Evolutionary conservation across 53 echinoderm and acorn worm genomes (phyloP), one percentile per base, ranked within the genome.

Genomic region (Stichopus horrens): DNA sequence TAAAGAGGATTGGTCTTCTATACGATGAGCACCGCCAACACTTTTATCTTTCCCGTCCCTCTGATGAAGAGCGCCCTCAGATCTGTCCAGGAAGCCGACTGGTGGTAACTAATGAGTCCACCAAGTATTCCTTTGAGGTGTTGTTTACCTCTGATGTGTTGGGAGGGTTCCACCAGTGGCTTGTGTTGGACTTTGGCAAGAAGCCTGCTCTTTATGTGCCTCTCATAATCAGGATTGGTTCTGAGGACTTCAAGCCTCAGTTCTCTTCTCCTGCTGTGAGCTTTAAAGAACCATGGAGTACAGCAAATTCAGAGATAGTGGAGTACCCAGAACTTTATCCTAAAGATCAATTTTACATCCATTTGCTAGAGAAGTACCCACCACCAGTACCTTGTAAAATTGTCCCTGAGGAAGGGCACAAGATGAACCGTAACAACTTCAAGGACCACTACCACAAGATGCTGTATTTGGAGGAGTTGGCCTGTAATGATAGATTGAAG

Each of bases 101-200:
- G 54, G 86, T 95, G 14, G 65, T 57, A 1, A 79, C 83, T 37
- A 87, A 67, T 11, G 89, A 93, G 23, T 65, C 82, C 7, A 88
- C 89, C 75, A 90, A 90, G 13, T 97, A 93, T 76, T 87, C 56
- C 60, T 82, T 98, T 20, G 52, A 86, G 9, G 93, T 98, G 21
- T 91, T 83, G 58, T 98, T 98, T 81, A 87, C 81, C 77, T 85
- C 94, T 22, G 59, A 83, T 10, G 79, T 86, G 88, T 90, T 90
- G 13, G 98, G 98, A 7, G 92, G 91, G 56, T 98, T 95, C 90
- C 94, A 91, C 74, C 98, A 98, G 90, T 95, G 95, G 95, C 94
- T 98, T 37, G 94, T 98, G 73, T 94, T 98, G 92, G 95, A 95
- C 90, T 98, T 98, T 76, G 95, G 93, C 11, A 87, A 83, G 7